phyloP scores from a whole-genome alignment of 2,888 invertebrate species.

The Nymphalis polychloros region DNA sequence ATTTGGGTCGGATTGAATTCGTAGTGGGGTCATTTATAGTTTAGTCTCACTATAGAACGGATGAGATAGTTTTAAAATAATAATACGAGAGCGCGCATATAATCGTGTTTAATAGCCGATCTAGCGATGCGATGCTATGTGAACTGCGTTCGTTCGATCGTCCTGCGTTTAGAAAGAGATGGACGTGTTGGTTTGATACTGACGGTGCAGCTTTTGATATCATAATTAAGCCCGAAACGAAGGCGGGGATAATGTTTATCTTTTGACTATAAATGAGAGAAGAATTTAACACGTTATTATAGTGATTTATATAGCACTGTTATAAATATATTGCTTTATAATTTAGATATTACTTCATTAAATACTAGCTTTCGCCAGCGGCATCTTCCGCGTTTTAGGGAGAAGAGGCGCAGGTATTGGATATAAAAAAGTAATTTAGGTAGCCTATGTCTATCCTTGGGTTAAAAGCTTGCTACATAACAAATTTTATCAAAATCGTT shows the following conservation, averaged over 20 bases:
- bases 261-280: conserved; percentile 66
- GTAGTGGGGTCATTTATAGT: conserved; percentile 56
- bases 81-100: conserved; percentile 77
- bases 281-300: conserved; percentile 27
- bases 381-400: too few species aligned
- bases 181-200: conserved; percentile 51
- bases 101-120: conserved; percentile 79
- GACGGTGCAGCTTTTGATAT: conserved; percentile 75
- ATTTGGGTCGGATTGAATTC: conserved; percentile 55
- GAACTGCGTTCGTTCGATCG: conserved; percentile 38
- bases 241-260: conserved; percentile 69
- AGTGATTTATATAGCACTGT: neutral
- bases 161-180: conserved; percentile 62
- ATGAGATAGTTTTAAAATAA: conserved; percentile 46
- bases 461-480: too few species aligned
- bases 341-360: too few species aligned
- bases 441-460: too few species aligned
- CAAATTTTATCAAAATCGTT: too few species aligned
- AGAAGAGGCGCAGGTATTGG: too few species aligned
- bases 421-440: too few species aligned
- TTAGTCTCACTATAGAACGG: conserved; percentile 42
- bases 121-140: conserved; percentile 51
- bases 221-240: conserved; percentile 69
- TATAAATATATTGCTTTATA: too few species aligned
- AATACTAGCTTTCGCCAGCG: too few species aligned